Percentiles rank a stretch among this genome's conserved stretches.
These are phyloP conservation scores for Episyrphus balteatus DNA, from an alignment of 1,140 invertebrate genomes.

Conservation along the genomic window DNA sequence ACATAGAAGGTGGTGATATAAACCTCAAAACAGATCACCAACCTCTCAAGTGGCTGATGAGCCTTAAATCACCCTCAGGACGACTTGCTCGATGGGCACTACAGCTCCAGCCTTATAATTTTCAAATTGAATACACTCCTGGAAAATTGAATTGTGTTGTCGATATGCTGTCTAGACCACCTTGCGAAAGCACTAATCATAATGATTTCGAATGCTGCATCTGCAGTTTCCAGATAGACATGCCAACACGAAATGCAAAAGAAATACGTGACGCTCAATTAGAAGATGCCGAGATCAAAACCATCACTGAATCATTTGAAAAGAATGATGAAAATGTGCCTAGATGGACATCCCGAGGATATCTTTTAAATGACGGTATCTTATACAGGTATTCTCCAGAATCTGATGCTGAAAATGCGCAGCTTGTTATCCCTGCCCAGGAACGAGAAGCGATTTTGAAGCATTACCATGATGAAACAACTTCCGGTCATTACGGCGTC, in stretches of 20 bases:
- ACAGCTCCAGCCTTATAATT: slow-evolving; percentile 34
- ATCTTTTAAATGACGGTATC: slow-evolving; percentile 17
- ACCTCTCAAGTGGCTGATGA: too few species aligned
- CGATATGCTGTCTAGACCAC: slow-evolving; percentile 7
- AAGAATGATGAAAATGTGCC: not conserved
- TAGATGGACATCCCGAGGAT: slow-evolving; percentile 13
- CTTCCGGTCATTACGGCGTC: slow-evolving; percentile 18
- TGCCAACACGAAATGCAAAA: slow-evolving; percentile 1
- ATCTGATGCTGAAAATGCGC: slow-evolving; percentile 15
- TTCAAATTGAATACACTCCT: slow-evolving; percentile 4
- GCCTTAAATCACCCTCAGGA: slow-evolving; percentile 33
- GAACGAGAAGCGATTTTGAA: slow-evolving; percentile 9
- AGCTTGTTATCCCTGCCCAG: slow-evolving; percentile 17
- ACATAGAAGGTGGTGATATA: slow-evolving; percentile 30
- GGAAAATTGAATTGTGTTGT: slow-evolving; percentile 11
- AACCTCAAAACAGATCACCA: slow-evolving; percentile 38
- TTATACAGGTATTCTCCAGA: slow-evolving; percentile 12
- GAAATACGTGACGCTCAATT: slow-evolving; percentile 9
- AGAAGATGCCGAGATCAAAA: slow-evolving; percentile 1
- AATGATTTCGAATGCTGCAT: too few species aligned
- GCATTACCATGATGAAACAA: slow-evolving; percentile 19
- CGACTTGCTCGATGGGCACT: slow-evolving; percentile 38
- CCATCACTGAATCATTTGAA: slow-evolving; percentile 1
- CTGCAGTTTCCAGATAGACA: too few species aligned
- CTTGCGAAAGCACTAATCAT: too few species aligned